Percentiles rank a stretch among this genome's conserved stretches.
These are phyloP conservation scores for Apodemia hepburni DNA, from an alignment of 2,888 invertebrate genomes.

Conservation along the genomic window DNA sequence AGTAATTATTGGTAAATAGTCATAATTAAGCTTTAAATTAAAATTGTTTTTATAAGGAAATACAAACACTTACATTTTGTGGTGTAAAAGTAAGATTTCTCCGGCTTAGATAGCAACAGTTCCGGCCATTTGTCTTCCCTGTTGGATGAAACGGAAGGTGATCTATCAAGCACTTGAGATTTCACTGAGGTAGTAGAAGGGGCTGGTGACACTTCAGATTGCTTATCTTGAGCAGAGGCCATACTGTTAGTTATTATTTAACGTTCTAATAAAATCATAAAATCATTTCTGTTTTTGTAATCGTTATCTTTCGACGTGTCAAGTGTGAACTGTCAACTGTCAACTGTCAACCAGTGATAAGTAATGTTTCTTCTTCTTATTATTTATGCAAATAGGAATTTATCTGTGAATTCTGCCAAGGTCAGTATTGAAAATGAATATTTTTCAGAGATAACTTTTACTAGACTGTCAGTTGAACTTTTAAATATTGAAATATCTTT, in stretches of 20 bases:
- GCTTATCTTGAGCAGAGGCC: constrained; percentile 58
- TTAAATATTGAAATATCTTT: too few species aligned
- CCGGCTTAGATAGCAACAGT: constrained; percentile 65
- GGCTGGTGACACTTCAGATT: constrained; percentile 52
- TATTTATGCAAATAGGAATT: too few species aligned
- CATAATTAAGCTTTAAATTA: not conserved
- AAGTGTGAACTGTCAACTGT: constrained; percentile 11
- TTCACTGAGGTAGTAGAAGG: constrained; percentile 58
- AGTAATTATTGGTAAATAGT: not conserved
- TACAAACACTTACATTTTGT: constrained; percentile 58
- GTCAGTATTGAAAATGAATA: too few species aligned
- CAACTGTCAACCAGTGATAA: not conserved
- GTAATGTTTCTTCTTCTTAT: not conserved
- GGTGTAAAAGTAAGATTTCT: constrained; percentile 65
- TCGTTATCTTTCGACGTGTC: constrained; percentile 21
- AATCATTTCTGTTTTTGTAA: constrained; percentile 17
- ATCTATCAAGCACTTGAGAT: constrained; percentile 56
- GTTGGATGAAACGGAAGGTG: constrained; percentile 59
- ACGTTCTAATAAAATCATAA: constrained; percentile 8
- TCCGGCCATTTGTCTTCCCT: constrained; percentile 76
- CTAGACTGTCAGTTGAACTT: too few species aligned
- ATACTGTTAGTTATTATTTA: constrained; percentile 36
- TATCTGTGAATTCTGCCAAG: too few species aligned
- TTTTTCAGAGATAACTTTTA: too few species aligned
- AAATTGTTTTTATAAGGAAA: not conserved